Evolutionary conservation across 2,888 invertebrate species (phyloP).

Genomic region (Thyatira batis): DNA sequence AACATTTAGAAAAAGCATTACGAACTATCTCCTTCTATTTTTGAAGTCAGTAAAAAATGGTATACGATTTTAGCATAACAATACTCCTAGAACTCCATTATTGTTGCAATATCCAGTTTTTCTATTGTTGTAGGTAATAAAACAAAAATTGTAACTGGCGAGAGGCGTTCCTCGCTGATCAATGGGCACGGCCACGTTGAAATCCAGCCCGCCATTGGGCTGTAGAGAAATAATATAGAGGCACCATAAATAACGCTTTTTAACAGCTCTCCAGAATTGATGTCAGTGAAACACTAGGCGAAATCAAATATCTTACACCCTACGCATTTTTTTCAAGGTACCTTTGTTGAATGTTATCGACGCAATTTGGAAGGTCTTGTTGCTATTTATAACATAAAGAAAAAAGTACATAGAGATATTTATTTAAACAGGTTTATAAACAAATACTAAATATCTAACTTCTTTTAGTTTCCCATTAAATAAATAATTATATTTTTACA

Average conservation of each 20-base stretch:
- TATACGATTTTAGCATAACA: no score
- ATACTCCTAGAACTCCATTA: neutral
- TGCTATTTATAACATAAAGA: no score
- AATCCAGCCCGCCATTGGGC: neutral
- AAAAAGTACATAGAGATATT: no score
- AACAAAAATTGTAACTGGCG: neutral
- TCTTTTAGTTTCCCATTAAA: no score
- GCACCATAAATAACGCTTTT: neutral
- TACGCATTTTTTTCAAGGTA: neutral
- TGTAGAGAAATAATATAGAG: neutral
- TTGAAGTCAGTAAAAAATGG: no score
- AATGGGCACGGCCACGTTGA: neutral
- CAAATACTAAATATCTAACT: no score
- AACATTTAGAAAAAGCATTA: no score
- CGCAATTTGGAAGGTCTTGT: no score
- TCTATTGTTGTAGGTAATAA: neutral
- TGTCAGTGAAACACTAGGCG: neutral
- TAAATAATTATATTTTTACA: no score
- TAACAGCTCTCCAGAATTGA: neutral
- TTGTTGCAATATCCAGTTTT: neutral
- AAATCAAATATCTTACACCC: neutral
- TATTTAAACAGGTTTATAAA: no score
- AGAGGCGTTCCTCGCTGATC: neutral
- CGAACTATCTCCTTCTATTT: no score
- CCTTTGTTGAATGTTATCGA: no score